Evolutionary conservation across 2,797 vertebrate genomes (phyloP), one percentile per base, ranked within the genome.

Genomic region (Hoplostethus atlanticus): DNA sequence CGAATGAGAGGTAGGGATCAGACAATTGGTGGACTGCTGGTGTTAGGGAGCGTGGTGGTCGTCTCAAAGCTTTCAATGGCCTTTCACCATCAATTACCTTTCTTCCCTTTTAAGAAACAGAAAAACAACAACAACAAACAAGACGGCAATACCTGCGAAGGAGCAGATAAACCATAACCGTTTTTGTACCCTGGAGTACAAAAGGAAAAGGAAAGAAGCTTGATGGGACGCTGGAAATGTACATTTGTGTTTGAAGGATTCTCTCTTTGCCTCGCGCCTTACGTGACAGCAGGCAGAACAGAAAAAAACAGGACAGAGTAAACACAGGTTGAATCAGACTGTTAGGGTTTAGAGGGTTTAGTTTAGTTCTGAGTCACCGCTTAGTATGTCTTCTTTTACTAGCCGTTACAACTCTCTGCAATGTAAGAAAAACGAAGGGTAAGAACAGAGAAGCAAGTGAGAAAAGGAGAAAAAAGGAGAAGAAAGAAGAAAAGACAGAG

Each of bases 51-150:
- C 17, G 54, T 25, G 42, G 13, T 30, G 17, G 54, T 61, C 54
- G 47, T 64, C 51, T 51, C 61, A 25, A 42, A 72, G 48, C 68
- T 67, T 69, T 79, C 66, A 11, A 34, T 70, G 68, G 71, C 48
- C 60, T 87, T 86, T 88, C 54, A 21, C 80, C 82, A 87, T 92
- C 80, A 92, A 87, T 90, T 91, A 89, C 79, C 90, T 92, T 85
- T 84, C 89, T 88, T 88, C 52, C 76, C 72, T 92, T 28, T 86
- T 64, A 65, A 57, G 38, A 75, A 77, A 68, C 69, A 40, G 38
- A 55, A 59, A 30, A 71, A 52, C 56, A 85, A 85, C 64, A 60
- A 83, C 73, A 84, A 85, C 68, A 84, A 93, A 85, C 76, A 88
- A 77, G 64, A 71, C 72, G 74, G 73, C 76, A 77, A 66, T 79